These are phyloP conservation scores for Caiman crocodilus DNA, from an alignment of 2,797 vertebrate species.

Conservation along the genomic window DNA sequence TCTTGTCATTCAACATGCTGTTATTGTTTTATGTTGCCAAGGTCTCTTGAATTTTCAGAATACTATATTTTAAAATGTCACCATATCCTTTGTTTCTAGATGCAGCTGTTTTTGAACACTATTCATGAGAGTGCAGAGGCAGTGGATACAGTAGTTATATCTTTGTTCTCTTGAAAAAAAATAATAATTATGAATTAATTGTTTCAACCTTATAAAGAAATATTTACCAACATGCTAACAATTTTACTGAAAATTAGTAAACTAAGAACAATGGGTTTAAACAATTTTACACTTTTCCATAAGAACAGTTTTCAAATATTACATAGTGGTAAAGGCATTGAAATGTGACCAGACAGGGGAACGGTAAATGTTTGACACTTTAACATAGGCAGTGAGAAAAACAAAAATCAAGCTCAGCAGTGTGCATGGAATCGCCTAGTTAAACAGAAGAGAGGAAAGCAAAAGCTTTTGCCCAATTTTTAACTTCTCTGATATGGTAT, in stretches of 20 bases:
- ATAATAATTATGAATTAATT: conserved; percentile 26
- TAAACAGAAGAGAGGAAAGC: background rate
- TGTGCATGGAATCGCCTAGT: background rate
- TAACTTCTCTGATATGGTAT: background rate
- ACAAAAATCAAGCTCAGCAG: background rate
- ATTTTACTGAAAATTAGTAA: conserved; percentile 33
- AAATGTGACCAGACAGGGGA: background rate
- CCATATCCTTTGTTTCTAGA: background rate
- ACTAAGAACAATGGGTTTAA: background rate
- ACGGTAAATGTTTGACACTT: background rate
- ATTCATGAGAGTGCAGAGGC: conserved; percentile 37
- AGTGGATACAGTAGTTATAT: conserved; percentile 29
- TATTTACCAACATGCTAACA: conserved; percentile 45
- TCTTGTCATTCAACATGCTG: conserved; percentile 16
- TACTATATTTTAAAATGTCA: conserved; percentile 46
- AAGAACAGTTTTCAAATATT: background rate
- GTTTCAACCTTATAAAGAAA: background rate
- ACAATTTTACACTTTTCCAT: background rate
- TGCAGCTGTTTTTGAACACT: conserved; percentile 33
- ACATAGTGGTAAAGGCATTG: background rate
- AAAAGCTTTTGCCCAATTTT: background rate
- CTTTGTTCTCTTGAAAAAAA: conserved; percentile 7
- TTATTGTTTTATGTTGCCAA: conserved; percentile 44
- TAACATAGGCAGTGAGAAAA: background rate
- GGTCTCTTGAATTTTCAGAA: conserved; percentile 54